Base-by-base conservation (phyloP, 1,140 invertebrate species). In the Brachionus sp. region DNA sequence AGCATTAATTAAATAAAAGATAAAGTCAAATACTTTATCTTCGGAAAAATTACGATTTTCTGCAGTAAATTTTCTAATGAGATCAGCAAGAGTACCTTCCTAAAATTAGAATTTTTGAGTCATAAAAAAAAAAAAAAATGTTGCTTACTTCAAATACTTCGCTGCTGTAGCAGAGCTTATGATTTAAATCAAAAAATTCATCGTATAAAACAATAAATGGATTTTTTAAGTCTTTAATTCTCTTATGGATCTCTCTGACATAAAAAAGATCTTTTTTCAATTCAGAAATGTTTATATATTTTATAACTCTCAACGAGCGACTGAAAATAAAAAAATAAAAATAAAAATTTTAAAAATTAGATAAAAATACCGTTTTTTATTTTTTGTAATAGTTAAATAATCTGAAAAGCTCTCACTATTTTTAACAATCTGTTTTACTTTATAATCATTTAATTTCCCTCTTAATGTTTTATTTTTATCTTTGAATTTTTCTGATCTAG, bases 21-120 rank as follows among this genome's bases (percentile, higher is more conserved):
- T n/a, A 62, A 62, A 80, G 39, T 80, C 77, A 37, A 80, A 80
- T 19, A 57, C 23, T 57, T 80, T 80, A 25, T 75, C 70, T 29
- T 75, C 70, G 19, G 42, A 50, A 1, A 75, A 46, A 39, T 25
- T 44, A 23, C 70, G 6, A 1, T 33, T 19, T 10, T 75, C 70
- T 10, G 29, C 25, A 3, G 6, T 5, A 25, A 75, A 12, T 12
- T 46, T 75, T 46, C 1, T 35, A 5, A 75, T 44, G 19, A 75
- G 13, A 25, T 75, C 44, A 5, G 39, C 70, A 12, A 75, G 25
- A 46, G 37, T 46, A 0, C 70, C 70, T 12, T 75, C 70, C 66
- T 70, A 6, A 9, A 39, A n/a, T 16, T 2, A 70, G 10, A 66
- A 33, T 66, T 66, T 23, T 70, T 2, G 29, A 2, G 3, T 3